Base-by-base conservation (phyloP, 2,888 invertebrate species). In the Rotaria macrura region DNA sequence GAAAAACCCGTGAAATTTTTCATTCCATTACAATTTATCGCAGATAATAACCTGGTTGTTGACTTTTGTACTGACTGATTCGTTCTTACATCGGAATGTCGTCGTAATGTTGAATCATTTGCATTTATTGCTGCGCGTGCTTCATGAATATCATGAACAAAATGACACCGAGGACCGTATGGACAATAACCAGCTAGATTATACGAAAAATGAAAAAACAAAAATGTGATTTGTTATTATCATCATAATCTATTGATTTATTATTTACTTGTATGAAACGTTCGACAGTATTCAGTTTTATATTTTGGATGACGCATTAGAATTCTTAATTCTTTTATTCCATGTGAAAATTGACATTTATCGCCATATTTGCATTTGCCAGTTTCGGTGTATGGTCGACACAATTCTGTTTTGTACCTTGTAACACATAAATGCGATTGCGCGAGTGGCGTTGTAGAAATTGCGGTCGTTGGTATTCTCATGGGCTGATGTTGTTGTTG, bases 321-420 rank as follows among this genome's bases (percentile, higher is more conserved):
- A 89, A 94, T 95, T 88, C 98, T 94, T 88, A 99, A 93, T 92
- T 99, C 99, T 89, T 94, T 93, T 88, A 93, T 93, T 86, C 98
- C 98, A 91, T 99, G 99, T 17, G 98, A 98, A 92, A 98, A 99
- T 92, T 99, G 99, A 89, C 90, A 98, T 92, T 98, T 97, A 92
- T 98, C 97, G 87, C 97, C 98, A 92, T 99, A 99, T 92, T 98
- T 97, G 93, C 99, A 99, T 86, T 89, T 89, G 84, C 90, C 90
- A 89, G 95, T 94, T 88, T 97, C 97, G 88, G 94, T 95, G 92
- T 94, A 99, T 52, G 97, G 96, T 88, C 97, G 93, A 92, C 98
- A 98, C 89, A 98, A 93, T 92, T 99, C 98, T 87, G 97, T 98
- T 93, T 98, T 98, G 93, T 98, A 98, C 89, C 97, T 94, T 87